Percentiles rank a stretch among this genome's conserved stretches.
phyloP scores from a whole-genome alignment of 1,140 invertebrate species.

The Atta texana region DNA sequence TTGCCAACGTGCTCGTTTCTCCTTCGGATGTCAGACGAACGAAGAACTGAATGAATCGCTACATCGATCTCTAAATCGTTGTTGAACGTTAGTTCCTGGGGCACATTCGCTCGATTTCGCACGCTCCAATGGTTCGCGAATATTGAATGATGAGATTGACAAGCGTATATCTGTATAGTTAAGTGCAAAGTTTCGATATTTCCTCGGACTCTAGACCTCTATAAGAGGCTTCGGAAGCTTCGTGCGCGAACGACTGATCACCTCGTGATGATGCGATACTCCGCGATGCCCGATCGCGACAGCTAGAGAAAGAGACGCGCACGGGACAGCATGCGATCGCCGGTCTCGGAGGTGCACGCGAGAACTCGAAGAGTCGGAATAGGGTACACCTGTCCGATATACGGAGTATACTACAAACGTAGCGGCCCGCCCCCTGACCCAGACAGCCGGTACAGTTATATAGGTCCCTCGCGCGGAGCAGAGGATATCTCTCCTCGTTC shows the following conservation, averaged over 20 bases:
- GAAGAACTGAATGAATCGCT: conserved; percentile 39
- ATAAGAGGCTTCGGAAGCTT: conserved; percentile 43
- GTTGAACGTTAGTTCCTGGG: conserved; percentile 45
- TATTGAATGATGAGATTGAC: background rate
- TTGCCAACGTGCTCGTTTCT: conserved; percentile 1
- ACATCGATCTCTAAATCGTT: conserved; percentile 59
- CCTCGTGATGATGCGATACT: conserved; percentile 62
- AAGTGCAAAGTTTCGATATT: background rate
- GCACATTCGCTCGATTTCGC: conserved; percentile 52
- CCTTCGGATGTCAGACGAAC: conserved; percentile 13
- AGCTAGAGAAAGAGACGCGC: conserved; percentile 74
- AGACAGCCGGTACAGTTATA: conserved; percentile 88
- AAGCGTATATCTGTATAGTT: background rate
- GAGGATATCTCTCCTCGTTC: conserved; percentile 79
- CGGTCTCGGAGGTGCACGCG: conserved; percentile 80
- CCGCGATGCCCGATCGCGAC: conserved; percentile 66
- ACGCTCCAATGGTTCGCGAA: conserved; percentile 39
- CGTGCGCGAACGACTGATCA: conserved; percentile 70
- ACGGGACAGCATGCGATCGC: conserved; percentile 66
- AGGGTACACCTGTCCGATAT: conserved; percentile 87
- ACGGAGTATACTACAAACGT: conserved; percentile 85
- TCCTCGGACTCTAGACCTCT: background rate
- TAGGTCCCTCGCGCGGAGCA: conserved; percentile 80
- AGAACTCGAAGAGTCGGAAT: conserved; percentile 85
- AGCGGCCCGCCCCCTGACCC: conserved; percentile 88